Evolutionary conservation across 1,140 invertebrate genomes (phyloP).

Genomic region (Rhagoletis pomonella): DNA sequence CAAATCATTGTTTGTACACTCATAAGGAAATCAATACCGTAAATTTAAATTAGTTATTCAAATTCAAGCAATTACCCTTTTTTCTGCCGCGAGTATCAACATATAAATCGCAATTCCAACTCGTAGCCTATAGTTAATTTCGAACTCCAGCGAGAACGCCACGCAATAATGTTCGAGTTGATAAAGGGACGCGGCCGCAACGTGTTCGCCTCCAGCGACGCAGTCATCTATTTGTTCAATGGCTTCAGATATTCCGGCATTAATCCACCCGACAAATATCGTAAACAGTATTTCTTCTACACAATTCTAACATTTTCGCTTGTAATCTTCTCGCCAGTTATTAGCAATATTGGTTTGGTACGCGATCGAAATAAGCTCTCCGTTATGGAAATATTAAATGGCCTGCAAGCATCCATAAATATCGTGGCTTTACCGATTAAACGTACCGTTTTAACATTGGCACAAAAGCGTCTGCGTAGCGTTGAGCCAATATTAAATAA

Average conservation of each 20-base stretch:
- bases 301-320: not conserved
- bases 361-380: not conserved
- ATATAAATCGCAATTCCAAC: no score
- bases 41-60: no score
- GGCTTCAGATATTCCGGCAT: not conserved
- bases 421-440: not conserved
- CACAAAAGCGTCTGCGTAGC: not conserved
- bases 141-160: no score
- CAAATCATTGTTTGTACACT: no score
- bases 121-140: no score
- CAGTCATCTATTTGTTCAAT: conserved; percentile 6
- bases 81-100: no score
- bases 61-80: no score
- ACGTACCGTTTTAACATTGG: not conserved
- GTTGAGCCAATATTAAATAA: not conserved
- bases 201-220: conserved; percentile 11
- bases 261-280: not conserved
- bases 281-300: not conserved
- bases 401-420: not conserved
- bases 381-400: conserved; percentile 15
- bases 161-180: conserved; percentile 7
- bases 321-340: not conserved
- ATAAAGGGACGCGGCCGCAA: not conserved
- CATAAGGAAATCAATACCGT: no score
- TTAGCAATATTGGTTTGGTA: not conserved